Conservation (phyloP, 2,113 vertebrate species). For the Engystomops pustulosus region DNA sequence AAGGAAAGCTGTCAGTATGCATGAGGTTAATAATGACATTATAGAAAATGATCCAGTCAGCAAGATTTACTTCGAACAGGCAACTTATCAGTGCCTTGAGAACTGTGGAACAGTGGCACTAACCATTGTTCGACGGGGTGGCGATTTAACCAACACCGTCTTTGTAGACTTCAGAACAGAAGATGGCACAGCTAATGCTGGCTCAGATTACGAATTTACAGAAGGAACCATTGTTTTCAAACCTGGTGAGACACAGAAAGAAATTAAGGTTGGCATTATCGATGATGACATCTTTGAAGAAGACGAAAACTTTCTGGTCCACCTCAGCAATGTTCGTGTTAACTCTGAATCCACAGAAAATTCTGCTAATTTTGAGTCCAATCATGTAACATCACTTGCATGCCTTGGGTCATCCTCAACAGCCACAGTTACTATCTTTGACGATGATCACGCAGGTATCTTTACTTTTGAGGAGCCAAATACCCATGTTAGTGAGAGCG, state of each 20-base stretch:
- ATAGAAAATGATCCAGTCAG: constrained; percentile 78
- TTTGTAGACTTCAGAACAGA: constrained; percentile 89
- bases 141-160: constrained; percentile 81
- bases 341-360: constrained; percentile 72
- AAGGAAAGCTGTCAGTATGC: constrained; percentile 84
- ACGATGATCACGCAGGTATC: constrained; percentile 94
- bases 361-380: constrained; percentile 67
- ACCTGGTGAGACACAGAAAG: constrained; percentile 90
- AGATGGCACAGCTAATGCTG: constrained; percentile 91
- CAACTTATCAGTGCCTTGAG: constrained; percentile 91
- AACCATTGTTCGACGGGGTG: constrained; percentile 84
- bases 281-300: constrained; percentile 98
- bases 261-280: constrained; percentile 89
- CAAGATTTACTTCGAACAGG: constrained; percentile 89
- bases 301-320: constrained; percentile 94
- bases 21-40: constrained; percentile 81
- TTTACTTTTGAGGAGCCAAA: constrained; percentile 90
- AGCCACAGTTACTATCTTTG: constrained; percentile 90
- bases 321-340: constrained; percentile 86
- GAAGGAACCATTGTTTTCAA: constrained; percentile 88
- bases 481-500: constrained; percentile 87
- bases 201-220: constrained; percentile 89
- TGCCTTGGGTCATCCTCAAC: constrained; percentile 83
- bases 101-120: constrained; percentile 91
- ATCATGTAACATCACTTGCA: constrained; percentile 72